Percentiles rank a stretch among this genome's conserved stretches.
These are phyloP conservation scores for Plecotus auritus DNA, from an alignment of 2,113 vertebrate species.

Conservation along the genomic window DNA sequence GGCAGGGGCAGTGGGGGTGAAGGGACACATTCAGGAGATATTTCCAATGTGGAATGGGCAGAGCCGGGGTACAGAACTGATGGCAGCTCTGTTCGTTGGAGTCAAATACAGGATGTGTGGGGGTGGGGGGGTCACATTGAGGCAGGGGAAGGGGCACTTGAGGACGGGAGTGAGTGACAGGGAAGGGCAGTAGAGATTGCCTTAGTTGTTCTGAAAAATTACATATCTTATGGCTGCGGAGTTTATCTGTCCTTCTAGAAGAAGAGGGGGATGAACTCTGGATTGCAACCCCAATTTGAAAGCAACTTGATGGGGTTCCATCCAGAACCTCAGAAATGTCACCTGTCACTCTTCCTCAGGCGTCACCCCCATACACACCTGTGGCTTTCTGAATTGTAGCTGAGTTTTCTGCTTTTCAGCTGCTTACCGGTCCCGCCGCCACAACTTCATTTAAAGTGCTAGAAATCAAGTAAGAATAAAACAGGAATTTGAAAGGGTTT, in stretches of 20 bases:
- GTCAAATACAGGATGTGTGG: background rate
- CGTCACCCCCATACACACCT: fast-evolving
- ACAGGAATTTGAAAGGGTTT: background rate
- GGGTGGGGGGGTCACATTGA: fast-evolving
- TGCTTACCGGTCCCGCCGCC: background rate
- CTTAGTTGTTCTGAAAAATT: background rate
- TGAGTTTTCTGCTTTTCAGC: background rate
- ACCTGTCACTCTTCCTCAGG: background rate
- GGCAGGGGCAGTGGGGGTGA: background rate
- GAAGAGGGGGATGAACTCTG: background rate
- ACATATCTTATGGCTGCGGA: background rate
- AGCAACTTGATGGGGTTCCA: background rate
- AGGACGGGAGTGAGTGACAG: background rate
- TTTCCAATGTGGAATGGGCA: background rate
- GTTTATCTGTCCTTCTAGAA: background rate
- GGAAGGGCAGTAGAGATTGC: background rate
- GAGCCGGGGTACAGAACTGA: background rate
- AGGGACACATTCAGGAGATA: fast-evolving
- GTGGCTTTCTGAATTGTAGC: background rate
- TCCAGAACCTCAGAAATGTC: background rate
- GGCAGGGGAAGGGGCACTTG: background rate
- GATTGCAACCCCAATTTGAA: background rate
- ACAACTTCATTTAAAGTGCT: background rate
- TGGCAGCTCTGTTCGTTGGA: background rate
- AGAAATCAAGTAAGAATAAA: slow-evolving; percentile 14